Evolutionary conservation across 1,140 invertebrate species (phyloP).

Genomic region (Apis laboriosa): DNA sequence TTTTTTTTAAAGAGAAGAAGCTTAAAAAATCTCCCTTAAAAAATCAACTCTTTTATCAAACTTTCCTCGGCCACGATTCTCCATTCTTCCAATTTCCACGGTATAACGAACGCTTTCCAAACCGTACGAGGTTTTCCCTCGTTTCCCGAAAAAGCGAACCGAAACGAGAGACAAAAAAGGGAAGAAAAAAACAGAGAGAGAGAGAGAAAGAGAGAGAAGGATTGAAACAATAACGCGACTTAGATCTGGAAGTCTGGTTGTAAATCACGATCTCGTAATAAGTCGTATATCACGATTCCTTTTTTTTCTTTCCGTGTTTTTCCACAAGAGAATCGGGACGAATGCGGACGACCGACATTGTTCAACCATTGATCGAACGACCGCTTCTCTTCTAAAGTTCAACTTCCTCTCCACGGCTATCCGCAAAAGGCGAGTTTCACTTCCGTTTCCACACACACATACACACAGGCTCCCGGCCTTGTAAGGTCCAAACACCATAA

Average conservation of each 20-base stretch:
- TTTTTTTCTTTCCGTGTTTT: constrained; percentile 26
- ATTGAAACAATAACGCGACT: neutral
- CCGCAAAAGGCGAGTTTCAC: constrained; percentile 66
- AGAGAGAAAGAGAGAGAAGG: neutral
- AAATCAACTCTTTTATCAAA: too few species aligned
- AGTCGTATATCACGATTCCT: constrained; percentile 47
- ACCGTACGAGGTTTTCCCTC: neutral
- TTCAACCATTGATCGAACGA: constrained; percentile 68
- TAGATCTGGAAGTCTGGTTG: constrained; percentile 13
- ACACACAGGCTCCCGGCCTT: constrained; percentile 29
- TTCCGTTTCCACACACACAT: constrained; percentile 54
- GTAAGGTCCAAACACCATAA: constrained; percentile 65
- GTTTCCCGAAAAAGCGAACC: too few species aligned
- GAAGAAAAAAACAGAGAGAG: neutral
- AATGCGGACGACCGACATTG: constrained; percentile 65
- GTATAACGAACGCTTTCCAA: too few species aligned
- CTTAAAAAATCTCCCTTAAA: too few species aligned
- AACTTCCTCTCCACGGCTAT: constrained; percentile 1
- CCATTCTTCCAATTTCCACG: too few species aligned
- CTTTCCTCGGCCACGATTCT: too few species aligned
- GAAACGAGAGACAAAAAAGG: neutral
- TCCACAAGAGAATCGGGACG: constrained; percentile 41
- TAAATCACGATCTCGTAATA: constrained; percentile 61
- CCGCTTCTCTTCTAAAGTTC: neutral
- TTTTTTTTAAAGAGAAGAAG: too few species aligned